These are phyloP conservation scores for Doryteuthis pealeii DNA, from an alignment of 1,140 invertebrate genomes.

Conservation along the genomic window DNA sequence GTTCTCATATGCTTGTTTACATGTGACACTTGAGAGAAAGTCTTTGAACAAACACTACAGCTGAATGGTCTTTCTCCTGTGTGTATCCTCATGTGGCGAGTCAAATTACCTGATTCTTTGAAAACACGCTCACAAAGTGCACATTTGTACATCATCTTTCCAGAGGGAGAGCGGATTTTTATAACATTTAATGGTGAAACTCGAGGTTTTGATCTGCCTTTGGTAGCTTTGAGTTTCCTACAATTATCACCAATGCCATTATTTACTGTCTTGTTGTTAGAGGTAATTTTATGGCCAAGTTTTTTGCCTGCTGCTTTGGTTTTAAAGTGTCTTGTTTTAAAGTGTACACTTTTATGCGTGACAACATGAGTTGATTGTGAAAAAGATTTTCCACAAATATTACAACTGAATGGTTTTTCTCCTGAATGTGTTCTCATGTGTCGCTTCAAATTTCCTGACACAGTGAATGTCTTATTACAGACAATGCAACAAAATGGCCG, in stretches of 20 bases:
- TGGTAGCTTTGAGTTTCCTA: too few species aligned
- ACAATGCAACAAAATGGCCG: slow-evolving; percentile 29
- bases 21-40: slow-evolving; percentile 56
- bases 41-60: slow-evolving; percentile 50
- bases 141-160: slow-evolving; percentile 19
- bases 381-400: slow-evolving; percentile 14
- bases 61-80: slow-evolving; percentile 60
- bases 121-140: slow-evolving; percentile 48
- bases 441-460: slow-evolving; percentile 17
- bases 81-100: slow-evolving; percentile 47
- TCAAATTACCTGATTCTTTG: slow-evolving; percentile 4
- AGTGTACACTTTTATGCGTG: neutral
- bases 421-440: slow-evolving; percentile 24
- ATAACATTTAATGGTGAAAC: neutral
- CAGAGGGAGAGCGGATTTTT: neutral
- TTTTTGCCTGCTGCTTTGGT: neutral
- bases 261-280: too few species aligned
- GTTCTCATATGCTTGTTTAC: slow-evolving; percentile 60
- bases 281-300: too few species aligned
- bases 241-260: too few species aligned
- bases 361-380: neutral
- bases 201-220: too few species aligned
- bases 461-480: slow-evolving; percentile 23
- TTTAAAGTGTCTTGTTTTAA: neutral
- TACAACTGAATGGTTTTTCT: slow-evolving; percentile 6